These are phyloP conservation scores for Vulpes lagopus DNA, from an alignment of 2,113 vertebrate genomes.

Conservation along the genomic window DNA sequence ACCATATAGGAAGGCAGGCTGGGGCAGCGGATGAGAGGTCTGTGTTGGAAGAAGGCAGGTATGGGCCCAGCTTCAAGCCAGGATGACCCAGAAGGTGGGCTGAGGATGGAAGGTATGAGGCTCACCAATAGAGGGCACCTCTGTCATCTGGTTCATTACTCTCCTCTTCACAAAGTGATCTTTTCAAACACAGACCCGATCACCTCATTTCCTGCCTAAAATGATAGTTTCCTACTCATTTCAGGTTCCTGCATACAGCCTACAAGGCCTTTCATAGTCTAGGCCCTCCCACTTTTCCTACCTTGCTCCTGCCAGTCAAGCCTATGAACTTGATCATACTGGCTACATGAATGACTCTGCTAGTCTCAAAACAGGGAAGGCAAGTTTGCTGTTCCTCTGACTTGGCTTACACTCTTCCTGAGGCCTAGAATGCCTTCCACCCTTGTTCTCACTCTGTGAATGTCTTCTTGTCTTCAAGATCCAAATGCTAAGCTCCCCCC, in stretches of 20 bases:
- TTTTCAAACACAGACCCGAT: background rate
- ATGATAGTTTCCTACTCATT: background rate
- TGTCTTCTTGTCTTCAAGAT: background rate
- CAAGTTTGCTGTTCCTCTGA: too few species aligned
- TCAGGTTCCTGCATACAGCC: too few species aligned
- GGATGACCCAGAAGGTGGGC: background rate
- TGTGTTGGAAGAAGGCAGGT: background rate
- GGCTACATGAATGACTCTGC: accelerated
- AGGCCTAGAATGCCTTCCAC: background rate
- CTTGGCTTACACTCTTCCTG: accelerated
- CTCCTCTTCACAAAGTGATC: background rate
- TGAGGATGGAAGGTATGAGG: background rate
- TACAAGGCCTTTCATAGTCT: background rate
- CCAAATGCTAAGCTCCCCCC: background rate
- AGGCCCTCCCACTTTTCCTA: background rate
- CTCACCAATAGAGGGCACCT: background rate
- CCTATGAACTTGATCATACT: background rate
- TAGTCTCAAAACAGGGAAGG: background rate
- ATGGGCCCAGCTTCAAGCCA: background rate
- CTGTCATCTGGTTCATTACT: background rate
- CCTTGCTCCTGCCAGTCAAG: background rate
- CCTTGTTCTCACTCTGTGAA: background rate
- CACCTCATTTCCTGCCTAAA: background rate
- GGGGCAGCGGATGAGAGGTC: background rate
- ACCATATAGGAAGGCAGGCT: background rate